A percentile compares a stretch with the other conserved stretches of the same genome.
Conservation (phyloP, 1,140 invertebrate species). For the Apocrypta bakeri region DNA sequence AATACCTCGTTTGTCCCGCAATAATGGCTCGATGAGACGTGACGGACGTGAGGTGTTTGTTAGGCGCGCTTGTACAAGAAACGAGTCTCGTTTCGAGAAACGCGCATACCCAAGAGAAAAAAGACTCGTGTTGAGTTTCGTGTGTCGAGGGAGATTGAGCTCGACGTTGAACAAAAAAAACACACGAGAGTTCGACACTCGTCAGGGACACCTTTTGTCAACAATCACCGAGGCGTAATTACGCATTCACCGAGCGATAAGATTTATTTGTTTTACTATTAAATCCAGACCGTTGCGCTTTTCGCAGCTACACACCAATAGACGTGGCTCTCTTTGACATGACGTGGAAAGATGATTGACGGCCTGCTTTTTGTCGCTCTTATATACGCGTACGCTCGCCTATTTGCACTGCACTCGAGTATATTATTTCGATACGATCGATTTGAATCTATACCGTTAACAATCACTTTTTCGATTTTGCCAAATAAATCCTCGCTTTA, state of each 20-base stretch:
- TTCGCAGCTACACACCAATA: background rate
- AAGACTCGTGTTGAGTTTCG: background rate
- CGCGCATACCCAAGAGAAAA: background rate
- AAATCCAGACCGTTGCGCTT: background rate
- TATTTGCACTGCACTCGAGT: background rate
- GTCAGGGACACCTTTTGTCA: conserved; percentile 44
- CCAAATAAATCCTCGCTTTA: too few relatives aligned
- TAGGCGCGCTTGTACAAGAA: conserved; percentile 36
- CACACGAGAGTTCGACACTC: background rate
- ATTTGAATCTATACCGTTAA: too few relatives aligned
- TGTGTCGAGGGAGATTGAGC: conserved; percentile 6
- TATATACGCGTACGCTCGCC: too few relatives aligned
- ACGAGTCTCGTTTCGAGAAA: conserved; percentile 29
- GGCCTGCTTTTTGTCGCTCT: background rate
- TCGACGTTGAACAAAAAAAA: background rate
- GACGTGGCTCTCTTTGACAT: background rate
- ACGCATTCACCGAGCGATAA: background rate
- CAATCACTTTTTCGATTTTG: too few relatives aligned
- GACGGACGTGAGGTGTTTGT: conserved; percentile 57
- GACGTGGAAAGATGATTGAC: background rate
- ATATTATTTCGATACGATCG: background rate
- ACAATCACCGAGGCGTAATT: conserved; percentile 23
- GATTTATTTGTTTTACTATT: conserved; percentile 40
- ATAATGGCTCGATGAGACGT: conserved; percentile 49
- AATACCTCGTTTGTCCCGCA: conserved; percentile 55